Base-by-base conservation (phyloP, 92 coral and sea anemone species). In the Isaurus tuberculatus region DNA sequence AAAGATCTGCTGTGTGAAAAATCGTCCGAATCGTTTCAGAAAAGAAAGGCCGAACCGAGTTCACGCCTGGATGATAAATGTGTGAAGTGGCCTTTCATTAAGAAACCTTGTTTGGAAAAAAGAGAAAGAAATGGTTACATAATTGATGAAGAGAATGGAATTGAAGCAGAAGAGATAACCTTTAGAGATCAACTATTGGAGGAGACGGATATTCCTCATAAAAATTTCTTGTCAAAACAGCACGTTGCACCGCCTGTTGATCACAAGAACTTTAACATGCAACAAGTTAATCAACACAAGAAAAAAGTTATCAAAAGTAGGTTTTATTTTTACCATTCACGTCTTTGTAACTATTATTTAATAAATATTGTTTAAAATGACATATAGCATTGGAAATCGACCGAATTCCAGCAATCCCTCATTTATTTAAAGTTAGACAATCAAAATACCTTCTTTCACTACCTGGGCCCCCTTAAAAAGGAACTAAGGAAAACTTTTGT, bases 241-340 rank as follows among this genome's bases (percentile, higher is more conserved):
- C 57, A 83, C 15, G 26, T 25, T 23, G 71, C 27, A 58, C 72
- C 69, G 11, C 68, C 7, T 23, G 27, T 43, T 42, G 73, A 25
- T 31, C 67, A 37, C 63, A 33, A 32, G 22, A 22, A 53, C 19
- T 22, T 57, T 32, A 8, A 83, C 23, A 28, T 55, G 66, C 66
- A 71, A 68, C 65, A 68, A 67, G 4, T 70, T 42, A 14, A 75
- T 19, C 31, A 63, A 61, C 69, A 55, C 26, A 49, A 51, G 33
- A 64, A 81, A 55, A 90, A 90, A 84, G 81, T 90, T 40, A 83
- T 90, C 90, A 90, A 83, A 27, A 51, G 93, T 90, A 83, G 85
- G 90, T 71, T 2, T 25, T 1, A 1, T 1, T 40, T 6, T 13
- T 40, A 13, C 9, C 44, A 40, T 40, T 6, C 44, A 1, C n/a